phyloP scores from a whole-genome alignment of 23 tunicate genomes.

The Trididemnum clinides region DNA sequence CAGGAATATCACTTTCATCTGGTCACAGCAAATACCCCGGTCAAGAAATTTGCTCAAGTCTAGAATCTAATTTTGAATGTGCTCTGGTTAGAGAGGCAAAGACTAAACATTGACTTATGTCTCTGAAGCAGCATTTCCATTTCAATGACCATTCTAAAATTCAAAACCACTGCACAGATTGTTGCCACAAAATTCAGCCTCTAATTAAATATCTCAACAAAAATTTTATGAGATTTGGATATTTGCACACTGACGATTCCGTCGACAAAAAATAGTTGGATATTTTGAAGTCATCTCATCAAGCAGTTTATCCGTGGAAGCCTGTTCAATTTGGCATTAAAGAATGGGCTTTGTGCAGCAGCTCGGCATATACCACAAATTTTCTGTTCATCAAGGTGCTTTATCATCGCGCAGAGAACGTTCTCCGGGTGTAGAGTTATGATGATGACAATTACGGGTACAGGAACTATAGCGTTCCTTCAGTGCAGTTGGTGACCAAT shows the following conservation, averaged over 20 bases:
- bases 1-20: no score
- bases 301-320: slow-evolving; percentile 6
- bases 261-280: background rate
- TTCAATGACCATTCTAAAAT: no score
- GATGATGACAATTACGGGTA: no score
- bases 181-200: background rate
- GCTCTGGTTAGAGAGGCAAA: no score
- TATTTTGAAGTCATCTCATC: background rate
- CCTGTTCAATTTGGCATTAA: background rate
- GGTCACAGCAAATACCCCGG: no score
- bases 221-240: background rate
- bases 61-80: no score
- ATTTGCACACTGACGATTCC: background rate
- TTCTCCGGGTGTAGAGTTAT: background rate
- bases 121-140: no score
- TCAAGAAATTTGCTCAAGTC: no score
- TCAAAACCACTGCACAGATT: background rate
- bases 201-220: background rate
- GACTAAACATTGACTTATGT: no score
- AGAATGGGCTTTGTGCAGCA: slow-evolving; percentile 13
- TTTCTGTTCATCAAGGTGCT: background rate
- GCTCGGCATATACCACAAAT: background rate
- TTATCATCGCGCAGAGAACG: background rate
- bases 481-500: no score
- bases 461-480: no score